Evolutionary conservation across 2,797 vertebrate genomes (phyloP).

Genomic region (Leuciscus waleckii): DNA sequence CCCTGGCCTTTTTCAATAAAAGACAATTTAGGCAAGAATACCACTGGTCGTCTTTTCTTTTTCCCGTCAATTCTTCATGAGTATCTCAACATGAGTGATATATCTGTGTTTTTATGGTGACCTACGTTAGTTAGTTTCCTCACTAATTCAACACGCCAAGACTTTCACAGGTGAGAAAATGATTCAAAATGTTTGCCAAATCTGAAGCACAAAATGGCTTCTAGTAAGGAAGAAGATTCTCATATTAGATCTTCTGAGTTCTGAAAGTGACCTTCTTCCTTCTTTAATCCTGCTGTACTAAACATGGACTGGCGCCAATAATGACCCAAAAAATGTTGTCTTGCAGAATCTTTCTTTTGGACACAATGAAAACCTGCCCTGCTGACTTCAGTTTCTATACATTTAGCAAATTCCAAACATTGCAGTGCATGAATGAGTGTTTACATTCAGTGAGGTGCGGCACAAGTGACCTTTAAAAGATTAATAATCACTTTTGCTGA

Average conservation of each 20-base stretch:
- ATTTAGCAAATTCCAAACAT: constrained; percentile 65
- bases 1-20: constrained; percentile 88
- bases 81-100: too few relatives aligned
- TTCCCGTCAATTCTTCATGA: not conserved
- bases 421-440: not conserved
- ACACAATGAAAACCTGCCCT: not conserved
- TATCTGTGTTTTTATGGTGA: too few relatives aligned
- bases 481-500: not conserved
- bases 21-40: constrained; percentile 80
- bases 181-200: not conserved
- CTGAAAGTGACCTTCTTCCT: not conserved
- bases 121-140: not conserved
- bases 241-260: too few relatives aligned
- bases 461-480: constrained; percentile 29
- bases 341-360: not conserved
- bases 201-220: constrained; percentile 15
- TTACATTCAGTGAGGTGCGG: not conserved
- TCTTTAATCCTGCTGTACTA: too few relatives aligned
- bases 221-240: not conserved
- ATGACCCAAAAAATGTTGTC: not conserved
- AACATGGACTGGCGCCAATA: too few relatives aligned
- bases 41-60: constrained; percentile 7
- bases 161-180: not conserved
- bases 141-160: not conserved
- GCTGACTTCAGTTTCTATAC: not conserved